These are phyloP conservation scores for Lapara coniferarum DNA, from an alignment of 2,888 invertebrate species.

Conservation along the genomic window DNA sequence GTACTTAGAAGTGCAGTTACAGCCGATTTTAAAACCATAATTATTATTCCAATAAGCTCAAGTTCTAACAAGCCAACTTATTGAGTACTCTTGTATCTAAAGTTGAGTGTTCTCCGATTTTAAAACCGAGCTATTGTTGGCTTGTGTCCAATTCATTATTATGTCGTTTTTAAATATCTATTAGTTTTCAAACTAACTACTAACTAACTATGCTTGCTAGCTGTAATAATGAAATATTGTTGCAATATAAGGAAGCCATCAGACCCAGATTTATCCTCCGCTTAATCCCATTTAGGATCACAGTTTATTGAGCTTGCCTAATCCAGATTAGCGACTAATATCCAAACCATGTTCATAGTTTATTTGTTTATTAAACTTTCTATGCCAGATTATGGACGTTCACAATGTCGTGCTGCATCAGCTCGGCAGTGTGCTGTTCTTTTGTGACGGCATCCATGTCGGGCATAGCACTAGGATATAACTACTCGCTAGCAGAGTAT, in stretches of 20 bases:
- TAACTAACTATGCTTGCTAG: no score
- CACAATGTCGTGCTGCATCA: slow-evolving; percentile 67
- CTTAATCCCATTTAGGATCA: not conserved
- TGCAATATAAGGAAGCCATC: no score
- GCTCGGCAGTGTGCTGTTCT: slow-evolving; percentile 60
- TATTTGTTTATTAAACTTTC: slow-evolving; percentile 1
- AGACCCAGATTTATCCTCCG: no score
- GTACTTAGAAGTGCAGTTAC: not conserved
- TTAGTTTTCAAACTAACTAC: no score
- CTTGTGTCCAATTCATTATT: no score
- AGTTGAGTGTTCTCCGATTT: no score
- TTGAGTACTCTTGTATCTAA: not conserved
- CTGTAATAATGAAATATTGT: no score
- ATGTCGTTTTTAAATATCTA: no score
- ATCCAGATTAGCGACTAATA: not conserved
- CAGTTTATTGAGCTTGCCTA: not conserved
- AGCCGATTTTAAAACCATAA: not conserved
- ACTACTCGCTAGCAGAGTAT: slow-evolving; percentile 74
- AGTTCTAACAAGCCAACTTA: not conserved
- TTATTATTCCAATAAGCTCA: not conserved
- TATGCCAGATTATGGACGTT: slow-evolving; percentile 64
- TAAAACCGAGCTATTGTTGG: no score
- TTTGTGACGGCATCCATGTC: slow-evolving; percentile 58
- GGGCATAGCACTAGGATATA: slow-evolving; percentile 73
- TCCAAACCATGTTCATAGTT: not conserved